Conservation (phyloP, 2,113 vertebrate species). For the Ovibos moschatus region DNA sequence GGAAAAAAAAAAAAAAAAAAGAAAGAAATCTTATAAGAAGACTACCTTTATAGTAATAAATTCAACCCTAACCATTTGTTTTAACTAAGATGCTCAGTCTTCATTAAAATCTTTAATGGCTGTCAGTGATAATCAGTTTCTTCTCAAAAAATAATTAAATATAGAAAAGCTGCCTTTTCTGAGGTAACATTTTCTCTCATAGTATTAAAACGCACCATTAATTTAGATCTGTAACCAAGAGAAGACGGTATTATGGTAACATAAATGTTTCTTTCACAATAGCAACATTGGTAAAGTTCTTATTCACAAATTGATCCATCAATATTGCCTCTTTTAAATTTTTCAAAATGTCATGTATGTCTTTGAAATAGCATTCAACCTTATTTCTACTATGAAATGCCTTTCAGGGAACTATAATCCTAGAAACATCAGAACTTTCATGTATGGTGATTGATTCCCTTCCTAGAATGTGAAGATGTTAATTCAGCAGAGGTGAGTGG, state of each 20-base stretch:
- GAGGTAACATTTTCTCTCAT: background rate
- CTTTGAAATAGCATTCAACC: background rate
- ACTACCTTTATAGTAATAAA: background rate
- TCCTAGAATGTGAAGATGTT: background rate
- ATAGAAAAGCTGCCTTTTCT: conserved; percentile 7
- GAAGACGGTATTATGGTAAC: background rate
- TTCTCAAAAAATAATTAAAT: background rate
- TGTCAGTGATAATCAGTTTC: background rate
- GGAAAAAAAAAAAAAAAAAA: background rate
- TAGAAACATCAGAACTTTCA: background rate
- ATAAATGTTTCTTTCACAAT: background rate
- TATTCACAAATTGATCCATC: background rate
- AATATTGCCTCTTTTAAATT: background rate
- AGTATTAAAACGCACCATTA: background rate
- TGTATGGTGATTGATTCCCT: background rate
- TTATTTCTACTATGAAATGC: background rate
- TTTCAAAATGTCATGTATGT: background rate
- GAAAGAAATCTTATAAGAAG: background rate
- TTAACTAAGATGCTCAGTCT: background rate
- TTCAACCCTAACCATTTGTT: background rate
- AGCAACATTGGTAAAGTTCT: background rate
- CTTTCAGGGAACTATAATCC: background rate
- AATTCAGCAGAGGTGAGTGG: background rate
- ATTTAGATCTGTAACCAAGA: background rate
- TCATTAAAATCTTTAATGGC: background rate